These are phyloP conservation scores for Cataglyphis livida DNA, from an alignment of 2,888 invertebrate genomes.

Conservation along the genomic window DNA sequence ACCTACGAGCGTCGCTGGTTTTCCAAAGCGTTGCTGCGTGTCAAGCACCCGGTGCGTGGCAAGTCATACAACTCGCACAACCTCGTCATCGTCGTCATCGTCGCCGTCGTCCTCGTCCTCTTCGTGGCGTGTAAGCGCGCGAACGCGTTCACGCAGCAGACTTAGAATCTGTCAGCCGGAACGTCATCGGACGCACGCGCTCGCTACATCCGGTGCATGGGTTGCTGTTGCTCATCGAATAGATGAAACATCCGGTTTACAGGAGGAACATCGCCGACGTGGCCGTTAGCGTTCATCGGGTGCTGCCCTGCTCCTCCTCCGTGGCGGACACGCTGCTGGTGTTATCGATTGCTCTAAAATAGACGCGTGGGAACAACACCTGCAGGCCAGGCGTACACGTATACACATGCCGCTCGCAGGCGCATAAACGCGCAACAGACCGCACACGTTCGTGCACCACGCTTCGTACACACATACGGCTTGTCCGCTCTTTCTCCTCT, in stretches of 20 bases:
- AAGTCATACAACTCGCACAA: slow-evolving; percentile 52
- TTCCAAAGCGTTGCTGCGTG: slow-evolving; percentile 2
- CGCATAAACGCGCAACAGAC: slow-evolving; percentile 54
- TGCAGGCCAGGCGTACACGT: slow-evolving; percentile 75
- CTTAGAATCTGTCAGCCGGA: neutral
- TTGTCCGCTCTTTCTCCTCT: slow-evolving; percentile 55
- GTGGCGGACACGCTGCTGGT: slow-evolving; percentile 72
- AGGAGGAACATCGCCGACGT: slow-evolving; percentile 58
- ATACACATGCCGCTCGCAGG: slow-evolving; percentile 56
- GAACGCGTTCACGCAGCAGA: neutral
- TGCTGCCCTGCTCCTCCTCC: slow-evolving; percentile 68
- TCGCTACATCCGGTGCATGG: slow-evolving; percentile 53
- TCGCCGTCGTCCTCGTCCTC: slow-evolving; percentile 41
- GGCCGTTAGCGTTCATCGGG: slow-evolving; percentile 70
- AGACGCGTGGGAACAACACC: slow-evolving; percentile 83
- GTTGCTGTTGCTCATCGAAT: slow-evolving; percentile 51
- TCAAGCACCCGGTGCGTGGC: slow-evolving; percentile 22
- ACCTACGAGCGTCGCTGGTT: slow-evolving; percentile 47
- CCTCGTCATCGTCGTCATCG: slow-evolving; percentile 44
- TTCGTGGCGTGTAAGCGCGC: slow-evolving; percentile 15
- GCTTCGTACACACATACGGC: slow-evolving; percentile 46
- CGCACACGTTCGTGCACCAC: slow-evolving; percentile 38
- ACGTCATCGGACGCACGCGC: slow-evolving; percentile 8
- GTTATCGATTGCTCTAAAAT: slow-evolving; percentile 84
- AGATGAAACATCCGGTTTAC: slow-evolving; percentile 60